Evolutionary conservation across 1,140 invertebrate species (phyloP).

Genomic region (Bombus polaris): DNA sequence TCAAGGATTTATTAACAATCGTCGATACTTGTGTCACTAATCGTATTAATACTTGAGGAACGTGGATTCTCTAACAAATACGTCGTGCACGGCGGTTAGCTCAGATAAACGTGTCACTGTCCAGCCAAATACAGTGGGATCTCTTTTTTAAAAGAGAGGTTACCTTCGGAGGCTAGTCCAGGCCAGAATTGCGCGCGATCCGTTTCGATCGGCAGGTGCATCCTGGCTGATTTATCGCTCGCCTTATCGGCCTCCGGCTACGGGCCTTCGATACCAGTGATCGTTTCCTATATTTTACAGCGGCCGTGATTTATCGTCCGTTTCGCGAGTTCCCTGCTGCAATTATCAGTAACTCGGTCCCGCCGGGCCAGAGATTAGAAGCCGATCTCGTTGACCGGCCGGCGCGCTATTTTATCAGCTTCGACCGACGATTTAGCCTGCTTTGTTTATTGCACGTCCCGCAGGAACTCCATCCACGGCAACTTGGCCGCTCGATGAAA

Average conservation of each 20-base stretch:
- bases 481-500: constrained; percentile 8
- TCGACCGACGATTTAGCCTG: constrained; percentile 49
- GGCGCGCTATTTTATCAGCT: constrained; percentile 58
- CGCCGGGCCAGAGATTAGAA: constrained; percentile 67
- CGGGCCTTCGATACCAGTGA: constrained; percentile 67
- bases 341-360: constrained; percentile 69
- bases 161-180: background rate
- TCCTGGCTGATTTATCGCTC: constrained; percentile 67
- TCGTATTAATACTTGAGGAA: background rate
- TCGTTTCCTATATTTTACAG: constrained; percentile 72
- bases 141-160: constrained; percentile 1
- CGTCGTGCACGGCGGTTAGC: too few relatives aligned
- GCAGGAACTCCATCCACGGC: background rate
- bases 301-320: constrained; percentile 68
- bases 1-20: background rate
- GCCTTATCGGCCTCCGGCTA: constrained; percentile 66
- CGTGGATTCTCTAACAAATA: background rate
- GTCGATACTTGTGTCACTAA: background rate
- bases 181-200: constrained; percentile 29
- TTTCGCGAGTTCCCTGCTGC: constrained; percentile 64
- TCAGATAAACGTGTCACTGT: constrained; percentile 23
- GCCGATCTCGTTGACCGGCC: constrained; percentile 56
- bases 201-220: constrained; percentile 65
- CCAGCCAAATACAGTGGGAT: constrained; percentile 1
- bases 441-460: constrained; percentile 45